phyloP scores from a whole-genome alignment of 2,113 vertebrate genomes.

The Ariopsis seemanni region DNA sequence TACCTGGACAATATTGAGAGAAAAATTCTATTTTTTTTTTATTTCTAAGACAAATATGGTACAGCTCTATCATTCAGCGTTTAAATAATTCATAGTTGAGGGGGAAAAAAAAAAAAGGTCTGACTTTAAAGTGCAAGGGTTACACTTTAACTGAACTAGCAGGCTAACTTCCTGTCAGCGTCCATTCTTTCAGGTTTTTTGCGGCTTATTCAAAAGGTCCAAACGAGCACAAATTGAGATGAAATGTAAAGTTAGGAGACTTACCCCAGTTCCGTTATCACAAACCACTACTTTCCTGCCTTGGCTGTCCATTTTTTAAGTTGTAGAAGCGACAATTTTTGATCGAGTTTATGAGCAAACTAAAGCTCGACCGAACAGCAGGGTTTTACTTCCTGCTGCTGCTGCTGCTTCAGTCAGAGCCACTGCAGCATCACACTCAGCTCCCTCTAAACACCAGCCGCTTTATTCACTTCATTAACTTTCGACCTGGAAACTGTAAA shows the following conservation, averaged over 20 bases:
- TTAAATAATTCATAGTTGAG: no score
- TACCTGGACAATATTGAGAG: not conserved
- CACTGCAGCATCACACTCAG: no score
- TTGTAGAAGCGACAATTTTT: constrained; percentile 65
- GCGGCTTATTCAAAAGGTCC: not conserved
- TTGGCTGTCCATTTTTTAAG: constrained; percentile 85
- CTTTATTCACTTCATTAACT: no score
- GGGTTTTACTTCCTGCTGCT: constrained; percentile 45
- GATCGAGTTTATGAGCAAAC: constrained; percentile 68
- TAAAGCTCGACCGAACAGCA: constrained; percentile 12
- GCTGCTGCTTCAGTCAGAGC: not conserved
- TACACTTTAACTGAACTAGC: constrained; percentile 28
- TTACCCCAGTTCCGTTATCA: constrained; percentile 93
- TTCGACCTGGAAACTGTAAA: no score
- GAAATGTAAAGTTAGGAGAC: constrained; percentile 46
- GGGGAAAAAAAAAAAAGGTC: no score
- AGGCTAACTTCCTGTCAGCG: constrained; percentile 73
- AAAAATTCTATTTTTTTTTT: not conserved
- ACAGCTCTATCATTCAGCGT: not conserved
- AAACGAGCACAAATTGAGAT: not conserved
- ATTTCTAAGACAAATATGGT: not conserved
- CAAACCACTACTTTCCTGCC: constrained; percentile 96
- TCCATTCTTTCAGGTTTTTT: constrained; percentile 13
- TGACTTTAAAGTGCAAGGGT: not conserved
- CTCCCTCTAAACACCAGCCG: no score